Base-by-base conservation (phyloP, 2,113 vertebrate species). In the Bubalus kerabau region DNA sequence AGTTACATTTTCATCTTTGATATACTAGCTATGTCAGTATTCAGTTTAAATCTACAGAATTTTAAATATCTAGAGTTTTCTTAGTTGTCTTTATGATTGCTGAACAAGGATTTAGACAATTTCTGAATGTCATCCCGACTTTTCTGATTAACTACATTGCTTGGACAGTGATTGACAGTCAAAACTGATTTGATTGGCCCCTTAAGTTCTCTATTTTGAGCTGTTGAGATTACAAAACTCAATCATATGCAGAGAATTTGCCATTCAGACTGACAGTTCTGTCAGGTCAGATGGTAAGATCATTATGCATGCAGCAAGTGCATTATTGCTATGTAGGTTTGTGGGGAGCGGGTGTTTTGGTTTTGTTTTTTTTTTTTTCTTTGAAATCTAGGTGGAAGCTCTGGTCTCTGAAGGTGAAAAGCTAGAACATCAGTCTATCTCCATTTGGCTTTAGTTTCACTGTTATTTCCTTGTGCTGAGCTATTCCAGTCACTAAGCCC, bases 101-200 rank as follows among this genome's bases (percentile, higher is more conserved):
- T 80, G 62, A 97, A 64, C 89, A 96, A 19, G 46, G 82, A 71
- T 54, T 81, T 96, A 82, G 83, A 87, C 28, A 94, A 60, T 95
- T 97, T 97, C 3, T n/a, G 30, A 54, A n/a, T 84, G 48, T 50
- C 12, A 95, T 59, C 14, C 80, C 71, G 14, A 67, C 94, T 83
- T 89, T 97, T 98, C 88, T 95, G 59, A 92, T 93, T 92, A 97
- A 85, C 59, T 86, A 28, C 50, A 56, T 96, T 96, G 91, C 59
- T 97, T 97, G 88, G 80, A 95, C 80, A 97, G 54, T 94, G 67
- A 96, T 56, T 98, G 76, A 93, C 43, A 85, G 94, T 97, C 67
- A 80, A 81, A 90, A 64, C 81, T 48, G 48, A 93, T 98, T 94
- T 98, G 83, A 92, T 91, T 90, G 62, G 74, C 76, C 59, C 64